phyloP scores from a whole-genome alignment of 35 echinoderm and acorn worm species.

The Hemicentrotus pulcherrimus region DNA sequence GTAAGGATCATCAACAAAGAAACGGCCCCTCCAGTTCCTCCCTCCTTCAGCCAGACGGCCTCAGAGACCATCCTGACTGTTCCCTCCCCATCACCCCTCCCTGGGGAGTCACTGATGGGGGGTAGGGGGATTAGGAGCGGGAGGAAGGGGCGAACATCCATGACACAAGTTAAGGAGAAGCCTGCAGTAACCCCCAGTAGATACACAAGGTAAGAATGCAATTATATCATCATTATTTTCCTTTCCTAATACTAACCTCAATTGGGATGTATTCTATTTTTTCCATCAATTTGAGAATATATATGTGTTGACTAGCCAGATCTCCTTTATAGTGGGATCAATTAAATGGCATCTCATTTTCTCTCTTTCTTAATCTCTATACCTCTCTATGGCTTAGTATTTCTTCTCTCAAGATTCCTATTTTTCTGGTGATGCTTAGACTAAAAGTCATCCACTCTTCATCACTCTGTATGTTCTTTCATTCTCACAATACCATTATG shows the following conservation, averaged over 20 bases:
- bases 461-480: no score
- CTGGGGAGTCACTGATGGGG: background rate
- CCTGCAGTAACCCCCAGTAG: background rate
- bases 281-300: no score
- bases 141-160: slow-evolving; percentile 8
- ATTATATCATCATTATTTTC: no score
- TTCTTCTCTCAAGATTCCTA: no score
- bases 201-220: background rate
- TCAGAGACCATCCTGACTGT: slow-evolving; percentile 6
- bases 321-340: background rate
- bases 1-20: slow-evolving; percentile 40
- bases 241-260: no score
- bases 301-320: no score
- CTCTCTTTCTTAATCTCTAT: background rate
- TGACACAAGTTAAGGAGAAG: slow-evolving; percentile 37
- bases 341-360: background rate
- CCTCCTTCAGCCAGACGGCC: background rate
- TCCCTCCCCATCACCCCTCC: background rate
- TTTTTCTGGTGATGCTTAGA: no score
- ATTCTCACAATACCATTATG: no score
- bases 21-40: slow-evolving; percentile 36
- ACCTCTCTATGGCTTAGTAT: no score
- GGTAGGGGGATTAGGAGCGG: background rate
- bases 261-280: no score
- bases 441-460: no score